A percentile compares a stretch with the other conserved stretches of the same genome.
These are phyloP conservation scores for Sinohyriopsis cumingii DNA, from an alignment of 2,888 invertebrate species.

Conservation along the genomic window DNA sequence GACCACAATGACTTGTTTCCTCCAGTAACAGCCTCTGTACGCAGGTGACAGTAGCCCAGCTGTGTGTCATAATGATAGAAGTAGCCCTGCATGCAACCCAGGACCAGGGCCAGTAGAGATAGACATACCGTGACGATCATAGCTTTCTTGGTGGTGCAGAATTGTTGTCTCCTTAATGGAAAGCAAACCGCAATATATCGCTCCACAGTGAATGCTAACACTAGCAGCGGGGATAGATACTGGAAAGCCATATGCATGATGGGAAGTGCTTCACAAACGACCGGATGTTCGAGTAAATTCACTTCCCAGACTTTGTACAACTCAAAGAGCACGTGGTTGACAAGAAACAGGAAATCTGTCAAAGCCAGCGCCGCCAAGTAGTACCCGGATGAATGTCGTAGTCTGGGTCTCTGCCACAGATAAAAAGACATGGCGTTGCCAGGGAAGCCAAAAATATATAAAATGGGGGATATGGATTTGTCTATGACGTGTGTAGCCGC, in stretches of 20 bases:
- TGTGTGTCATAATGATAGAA: constrained; percentile 56
- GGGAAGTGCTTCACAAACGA: constrained; percentile 66
- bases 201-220: constrained; percentile 70
- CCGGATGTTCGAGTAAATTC: constrained; percentile 51
- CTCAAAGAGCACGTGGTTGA: constrained; percentile 64
- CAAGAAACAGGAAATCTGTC: constrained; percentile 66
- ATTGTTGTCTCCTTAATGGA: constrained; percentile 64
- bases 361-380: constrained; percentile 70
- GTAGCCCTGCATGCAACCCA: constrained; percentile 65
- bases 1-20: constrained; percentile 54
- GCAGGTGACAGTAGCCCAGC: constrained; percentile 40
- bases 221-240: constrained; percentile 68
- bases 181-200: constrained; percentile 69
- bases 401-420: constrained; percentile 68
- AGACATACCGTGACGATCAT: constrained; percentile 59
- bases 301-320: constrained; percentile 62
- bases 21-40: constrained; percentile 37
- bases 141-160: constrained; percentile 63
- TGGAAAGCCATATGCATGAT: constrained; percentile 66
- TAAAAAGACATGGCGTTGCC: constrained; percentile 68
- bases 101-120: constrained; percentile 44
- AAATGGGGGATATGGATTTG: constrained; percentile 44
- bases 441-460: constrained; percentile 70
- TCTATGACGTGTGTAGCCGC: constrained; percentile 19
- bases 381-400: constrained; percentile 70